These are phyloP conservation scores for Polypedilum vanderplanki DNA, from an alignment of 1,140 invertebrate species.

Conservation along the genomic window DNA sequence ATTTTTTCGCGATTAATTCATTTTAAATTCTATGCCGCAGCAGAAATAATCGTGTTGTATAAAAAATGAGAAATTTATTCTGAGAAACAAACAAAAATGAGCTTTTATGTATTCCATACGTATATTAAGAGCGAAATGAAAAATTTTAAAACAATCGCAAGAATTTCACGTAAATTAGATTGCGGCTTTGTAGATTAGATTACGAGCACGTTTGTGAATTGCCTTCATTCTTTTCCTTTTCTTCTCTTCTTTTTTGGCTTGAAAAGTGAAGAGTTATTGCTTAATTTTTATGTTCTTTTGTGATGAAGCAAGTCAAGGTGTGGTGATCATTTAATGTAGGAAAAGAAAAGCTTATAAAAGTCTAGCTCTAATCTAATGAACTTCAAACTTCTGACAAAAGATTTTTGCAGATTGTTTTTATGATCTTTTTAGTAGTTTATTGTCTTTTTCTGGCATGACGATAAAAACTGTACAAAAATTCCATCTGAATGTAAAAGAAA, in stretches of 20 bases:
- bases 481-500: neutral
- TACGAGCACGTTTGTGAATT: conserved; percentile 1
- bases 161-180: conserved; percentile 19
- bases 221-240: neutral
- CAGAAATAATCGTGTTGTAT: too few relatives aligned
- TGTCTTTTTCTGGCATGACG: neutral
- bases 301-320: neutral
- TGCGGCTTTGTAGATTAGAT: conserved; percentile 12
- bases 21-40: neutral
- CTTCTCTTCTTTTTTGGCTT: neutral
- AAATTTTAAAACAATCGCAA: neutral
- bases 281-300: neutral
- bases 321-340: too few relatives aligned
- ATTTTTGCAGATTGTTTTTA: neutral
- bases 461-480: neutral
- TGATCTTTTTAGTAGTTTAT: neutral
- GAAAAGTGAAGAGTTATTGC: neutral
- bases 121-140: neutral
- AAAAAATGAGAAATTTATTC: neutral
- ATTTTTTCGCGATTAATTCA: neutral
- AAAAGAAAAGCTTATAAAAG: too few relatives aligned
- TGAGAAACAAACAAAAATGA: neutral
- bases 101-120: too few relatives aligned
- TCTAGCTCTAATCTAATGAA: too few relatives aligned
- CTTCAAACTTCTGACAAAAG: neutral